Conservation (phyloP, 2,888 invertebrate genomes). For the Drosophila falleni region DNA sequence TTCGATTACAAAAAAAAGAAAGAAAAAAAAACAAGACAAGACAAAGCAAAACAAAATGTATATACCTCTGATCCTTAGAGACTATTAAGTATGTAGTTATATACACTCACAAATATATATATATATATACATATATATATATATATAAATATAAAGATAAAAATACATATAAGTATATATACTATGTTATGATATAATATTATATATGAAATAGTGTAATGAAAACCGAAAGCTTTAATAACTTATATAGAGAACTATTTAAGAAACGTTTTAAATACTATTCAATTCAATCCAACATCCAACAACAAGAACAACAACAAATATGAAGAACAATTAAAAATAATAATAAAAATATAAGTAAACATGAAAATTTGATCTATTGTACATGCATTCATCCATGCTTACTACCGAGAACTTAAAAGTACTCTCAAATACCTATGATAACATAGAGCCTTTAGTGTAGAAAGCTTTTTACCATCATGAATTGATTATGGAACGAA, state of each 20-base stretch:
- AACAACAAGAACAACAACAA: constrained; percentile 28
- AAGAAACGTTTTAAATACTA: constrained; percentile 75
- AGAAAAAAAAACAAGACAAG: background rate
- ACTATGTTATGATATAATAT: constrained; percentile 60
- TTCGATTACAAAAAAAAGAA: constrained; percentile 1
- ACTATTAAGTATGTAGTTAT: constrained; percentile 55
- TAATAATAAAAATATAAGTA: constrained; percentile 1
- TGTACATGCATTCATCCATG: constrained; percentile 19
- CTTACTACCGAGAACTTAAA: constrained; percentile 15
- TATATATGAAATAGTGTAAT: constrained; percentile 80
- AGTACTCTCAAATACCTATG: constrained; percentile 14
- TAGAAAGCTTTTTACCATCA: constrained; percentile 29
- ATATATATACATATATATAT: constrained; percentile 36
- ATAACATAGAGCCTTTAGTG: constrained; percentile 47
- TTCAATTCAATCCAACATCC: constrained; percentile 53
- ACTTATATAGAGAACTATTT: constrained; percentile 77
- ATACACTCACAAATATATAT: constrained; percentile 46
- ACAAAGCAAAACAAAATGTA: constrained; percentile 64
- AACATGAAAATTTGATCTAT: constrained; percentile 6
- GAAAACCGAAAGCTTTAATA: constrained; percentile 84
- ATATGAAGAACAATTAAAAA: constrained; percentile 12
- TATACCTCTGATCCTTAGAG: constrained; percentile 80
- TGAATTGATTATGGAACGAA: constrained; percentile 10
- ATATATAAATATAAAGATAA: constrained; percentile 4
- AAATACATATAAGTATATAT: constrained; percentile 39